phyloP scores from a whole-genome alignment of 1,140 invertebrate species.

The Riptortus pedestris region DNA sequence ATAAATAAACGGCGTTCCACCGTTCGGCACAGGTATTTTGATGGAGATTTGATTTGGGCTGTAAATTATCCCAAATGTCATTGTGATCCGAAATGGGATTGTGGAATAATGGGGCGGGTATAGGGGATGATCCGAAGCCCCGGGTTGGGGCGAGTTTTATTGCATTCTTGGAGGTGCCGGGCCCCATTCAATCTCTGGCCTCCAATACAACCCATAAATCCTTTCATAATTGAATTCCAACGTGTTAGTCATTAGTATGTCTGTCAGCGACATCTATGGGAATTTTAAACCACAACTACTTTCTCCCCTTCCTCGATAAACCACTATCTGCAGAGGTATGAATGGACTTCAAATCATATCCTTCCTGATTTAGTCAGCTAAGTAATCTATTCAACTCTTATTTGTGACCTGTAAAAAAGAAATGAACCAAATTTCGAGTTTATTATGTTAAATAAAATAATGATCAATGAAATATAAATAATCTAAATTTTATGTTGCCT shows the following conservation, averaged over 20 bases:
- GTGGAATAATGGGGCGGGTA: conserved; percentile 7
- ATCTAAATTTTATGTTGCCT: no score
- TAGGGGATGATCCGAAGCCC: no score
- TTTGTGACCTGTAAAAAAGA: no score
- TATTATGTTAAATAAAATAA: no score
- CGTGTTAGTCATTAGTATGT: conserved; percentile 9
- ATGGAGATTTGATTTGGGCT: conserved; percentile 3
- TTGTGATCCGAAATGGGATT: conserved; percentile 4
- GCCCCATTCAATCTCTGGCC: conserved; percentile 3
- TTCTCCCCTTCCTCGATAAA: no score
- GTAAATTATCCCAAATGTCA: conserved; percentile 6
- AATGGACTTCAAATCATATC: no score
- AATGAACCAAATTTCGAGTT: no score
- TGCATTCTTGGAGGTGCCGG: conserved; percentile 7
- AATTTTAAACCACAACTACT: no score
- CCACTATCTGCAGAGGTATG: no score
- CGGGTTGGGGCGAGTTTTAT: conserved; percentile 1
- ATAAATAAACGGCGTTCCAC: not conserved
- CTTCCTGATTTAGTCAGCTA: no score
- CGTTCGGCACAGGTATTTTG: not conserved
- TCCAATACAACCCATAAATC: conserved; percentile 4
- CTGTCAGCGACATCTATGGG: not conserved
- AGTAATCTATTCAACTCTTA: no score
- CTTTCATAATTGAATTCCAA: conserved; percentile 8
- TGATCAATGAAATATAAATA: no score